Percentiles rank a stretch among this genome's conserved stretches.
Conservation (phyloP, 2,888 invertebrate species). For the Sepiola atlantica region DNA sequence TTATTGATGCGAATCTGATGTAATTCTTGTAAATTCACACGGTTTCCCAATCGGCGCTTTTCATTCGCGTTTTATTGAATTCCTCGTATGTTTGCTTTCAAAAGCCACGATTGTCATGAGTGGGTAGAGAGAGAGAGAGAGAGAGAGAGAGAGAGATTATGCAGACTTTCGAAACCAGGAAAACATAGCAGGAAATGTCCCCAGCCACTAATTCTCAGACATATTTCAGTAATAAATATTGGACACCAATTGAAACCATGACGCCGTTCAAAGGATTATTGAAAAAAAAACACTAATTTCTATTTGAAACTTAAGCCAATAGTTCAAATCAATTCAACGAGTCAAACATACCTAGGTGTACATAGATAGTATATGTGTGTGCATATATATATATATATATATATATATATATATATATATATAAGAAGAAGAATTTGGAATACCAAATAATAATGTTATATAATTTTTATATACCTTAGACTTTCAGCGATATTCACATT, state of each 20-base stretch:
- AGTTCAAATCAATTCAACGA: background rate
- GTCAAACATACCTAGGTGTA: background rate
- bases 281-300: background rate
- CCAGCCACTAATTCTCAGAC: slow-evolving; percentile 16
- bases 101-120: background rate
- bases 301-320: background rate
- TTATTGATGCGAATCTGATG: background rate
- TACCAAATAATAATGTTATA: too few relatives aligned
- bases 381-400: background rate
- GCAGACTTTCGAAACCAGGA: background rate
- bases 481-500: too few relatives aligned
- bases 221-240: background rate
- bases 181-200: background rate
- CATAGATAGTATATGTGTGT: background rate
- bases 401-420: too few relatives aligned
- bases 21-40: background rate
- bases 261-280: background rate
- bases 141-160: background rate
- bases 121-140: background rate
- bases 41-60: background rate
- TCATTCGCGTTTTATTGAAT: background rate
- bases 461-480: too few relatives aligned
- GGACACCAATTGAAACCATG: background rate
- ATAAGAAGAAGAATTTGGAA: too few relatives aligned
- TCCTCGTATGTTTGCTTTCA: background rate